Evolutionary conservation across 2,113 vertebrate species (phyloP).

Genomic region (Fukomys damarensis): DNA sequence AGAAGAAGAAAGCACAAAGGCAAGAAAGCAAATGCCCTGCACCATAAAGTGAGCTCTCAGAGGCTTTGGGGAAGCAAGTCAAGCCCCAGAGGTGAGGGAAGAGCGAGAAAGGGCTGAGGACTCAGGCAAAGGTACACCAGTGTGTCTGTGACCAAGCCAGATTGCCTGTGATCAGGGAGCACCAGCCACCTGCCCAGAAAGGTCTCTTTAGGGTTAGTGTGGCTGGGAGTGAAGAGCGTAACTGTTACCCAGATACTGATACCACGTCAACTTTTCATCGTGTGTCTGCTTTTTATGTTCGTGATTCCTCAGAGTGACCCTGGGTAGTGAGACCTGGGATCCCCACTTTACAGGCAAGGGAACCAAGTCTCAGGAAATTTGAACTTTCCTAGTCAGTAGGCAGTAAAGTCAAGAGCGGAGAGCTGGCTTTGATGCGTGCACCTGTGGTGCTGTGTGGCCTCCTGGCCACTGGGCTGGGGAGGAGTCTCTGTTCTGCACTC

Average conservation of each 20-base stretch:
- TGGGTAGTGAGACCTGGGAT: not conserved
- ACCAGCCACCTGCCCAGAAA: not conserved
- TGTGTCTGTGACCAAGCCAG: not conserved
- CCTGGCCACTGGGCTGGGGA: not conserved
- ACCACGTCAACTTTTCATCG: no score
- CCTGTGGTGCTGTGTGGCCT: accelerated
- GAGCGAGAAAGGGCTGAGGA: not conserved
- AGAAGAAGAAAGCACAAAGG: not conserved
- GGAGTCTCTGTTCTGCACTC: not conserved
- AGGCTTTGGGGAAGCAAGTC: not conserved
- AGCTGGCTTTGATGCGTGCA: not conserved
- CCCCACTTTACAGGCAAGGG: not conserved
- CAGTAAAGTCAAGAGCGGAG: not conserved
- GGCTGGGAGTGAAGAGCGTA: not conserved
- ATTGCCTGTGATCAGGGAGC: not conserved
- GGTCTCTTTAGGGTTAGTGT: not conserved
- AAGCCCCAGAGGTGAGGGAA: not conserved
- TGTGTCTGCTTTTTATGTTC: not conserved
- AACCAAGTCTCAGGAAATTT: not conserved
- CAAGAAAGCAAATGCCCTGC: not conserved
- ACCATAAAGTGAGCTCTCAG: not conserved
- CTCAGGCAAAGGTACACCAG: not conserved
- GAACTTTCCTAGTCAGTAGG: not conserved
- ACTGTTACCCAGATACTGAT: not conserved
- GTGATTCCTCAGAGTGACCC: not conserved